These are phyloP conservation scores for Macrophya annulata DNA, from an alignment of 2,888 invertebrate genomes.

Conservation along the genomic window DNA sequence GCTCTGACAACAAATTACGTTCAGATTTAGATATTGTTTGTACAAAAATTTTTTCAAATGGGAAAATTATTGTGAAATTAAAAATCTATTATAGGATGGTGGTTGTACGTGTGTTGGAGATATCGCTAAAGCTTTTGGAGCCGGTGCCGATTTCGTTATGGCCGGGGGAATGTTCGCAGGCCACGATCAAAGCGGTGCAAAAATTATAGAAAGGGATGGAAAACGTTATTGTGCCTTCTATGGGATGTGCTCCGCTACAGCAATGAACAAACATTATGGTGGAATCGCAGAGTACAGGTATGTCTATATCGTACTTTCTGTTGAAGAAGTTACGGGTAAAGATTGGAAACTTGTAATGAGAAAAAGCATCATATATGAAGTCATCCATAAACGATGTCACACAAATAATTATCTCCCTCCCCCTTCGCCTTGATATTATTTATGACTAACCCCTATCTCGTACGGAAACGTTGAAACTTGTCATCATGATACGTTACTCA, in stretches of 20 bases:
- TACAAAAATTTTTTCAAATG: neutral
- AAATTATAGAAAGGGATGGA: constrained; percentile 89
- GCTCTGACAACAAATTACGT: constrained; percentile 80
- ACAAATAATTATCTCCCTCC: too few relatives aligned
- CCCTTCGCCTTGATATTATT: too few relatives aligned
- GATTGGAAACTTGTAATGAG: neutral
- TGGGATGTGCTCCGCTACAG: constrained; percentile 95
- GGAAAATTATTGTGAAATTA: neutral
- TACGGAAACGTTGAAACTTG: neutral
- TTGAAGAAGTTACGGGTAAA: constrained; percentile 68
- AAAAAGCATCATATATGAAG: neutral
- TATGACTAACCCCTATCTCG: too few relatives aligned
- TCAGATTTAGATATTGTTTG: neutral
- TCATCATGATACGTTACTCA: neutral
- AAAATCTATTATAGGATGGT: constrained; percentile 85
- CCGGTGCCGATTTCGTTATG: constrained; percentile 98
- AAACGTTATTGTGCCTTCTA: constrained; percentile 93
- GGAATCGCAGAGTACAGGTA: constrained; percentile 87
- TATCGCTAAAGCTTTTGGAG: constrained; percentile 96
- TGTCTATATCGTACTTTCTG: too few relatives aligned
- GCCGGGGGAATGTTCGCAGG: constrained; percentile 96
- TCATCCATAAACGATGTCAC: too few relatives aligned
- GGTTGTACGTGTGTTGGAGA: constrained; percentile 97
- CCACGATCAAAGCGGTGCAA: constrained; percentile 95
- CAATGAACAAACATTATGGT: constrained; percentile 94